Evolutionary conservation across 1,140 invertebrate species (phyloP), one percentile per base, ranked within the genome.

Genomic region (Drosophila nigromelanica): DNA sequence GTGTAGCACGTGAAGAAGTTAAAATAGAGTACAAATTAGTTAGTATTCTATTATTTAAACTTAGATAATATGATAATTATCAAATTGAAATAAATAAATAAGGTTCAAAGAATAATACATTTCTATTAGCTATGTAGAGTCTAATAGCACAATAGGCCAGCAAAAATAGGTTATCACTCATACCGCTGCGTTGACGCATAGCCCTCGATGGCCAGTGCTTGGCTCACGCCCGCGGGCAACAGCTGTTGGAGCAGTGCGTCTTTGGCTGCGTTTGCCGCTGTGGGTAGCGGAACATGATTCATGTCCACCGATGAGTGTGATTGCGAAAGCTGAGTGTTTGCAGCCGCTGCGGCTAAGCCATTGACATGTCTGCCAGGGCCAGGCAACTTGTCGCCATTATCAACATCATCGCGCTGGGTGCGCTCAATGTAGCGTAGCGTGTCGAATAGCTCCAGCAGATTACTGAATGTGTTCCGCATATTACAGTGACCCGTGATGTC

Each of bases 381-480:
- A 33, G 35, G 42, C 45, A 76, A 24, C 5, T 61, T 62, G 1
- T 45, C 48, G 21, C 48, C 51, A 2, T 60, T 30, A 24, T 91
- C 80, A 10, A 39, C n/a, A n/a, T 76, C 70, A 47, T 79, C 72
- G 21, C 73, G 66, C 27, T 90, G 82, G 1, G 72, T 78, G 39
- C 73, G 77, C 50, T 89, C 81, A 47, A 77, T 91, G 43, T 79
- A 68, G 12, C 75, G 74, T n/a, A 91, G 64, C n/a, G 73, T 81
- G 18, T 59, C 61, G 40, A 91, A 91, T 3, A 91, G 69, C n/a
- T 93, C 92, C 62, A 94, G 92, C 11, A 97, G 92, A 92, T 97
- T 97, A 1, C 94, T 93, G 79, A 98, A 92, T 0, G 96, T 97
- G 40, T 94, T 93, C 63, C 95, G 92, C 50, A 97, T 92, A 91